Percentiles rank a stretch among this genome's conserved stretches.
Evolutionary conservation across 2,888 invertebrate genomes (phyloP).

Genomic region (Lasioglossum calceatum): DNA sequence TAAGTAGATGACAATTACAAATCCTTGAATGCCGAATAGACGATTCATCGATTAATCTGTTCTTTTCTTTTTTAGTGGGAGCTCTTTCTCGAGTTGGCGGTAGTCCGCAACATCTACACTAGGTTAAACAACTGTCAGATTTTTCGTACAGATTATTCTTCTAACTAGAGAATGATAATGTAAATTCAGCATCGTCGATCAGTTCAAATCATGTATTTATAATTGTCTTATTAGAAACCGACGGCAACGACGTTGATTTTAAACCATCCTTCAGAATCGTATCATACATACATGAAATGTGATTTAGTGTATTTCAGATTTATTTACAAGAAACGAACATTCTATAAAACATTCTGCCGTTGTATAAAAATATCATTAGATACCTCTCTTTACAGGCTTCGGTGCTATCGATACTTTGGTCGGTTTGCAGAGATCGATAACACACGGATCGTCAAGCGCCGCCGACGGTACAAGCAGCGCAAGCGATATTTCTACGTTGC

Average conservation of each 20-base stretch:
- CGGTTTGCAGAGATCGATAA: constrained; percentile 93
- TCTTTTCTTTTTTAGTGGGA: constrained; percentile 76
- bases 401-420: constrained; percentile 95
- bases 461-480: constrained; percentile 90
- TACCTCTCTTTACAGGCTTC: constrained; percentile 94
- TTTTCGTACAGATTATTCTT: constrained; percentile 23
- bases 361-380: constrained; percentile 83
- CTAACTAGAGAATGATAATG: neutral
- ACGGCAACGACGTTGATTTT: neutral
- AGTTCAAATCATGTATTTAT: constrained; percentile 41
- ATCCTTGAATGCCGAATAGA: neutral
- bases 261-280: constrained; percentile 23
- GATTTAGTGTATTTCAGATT: constrained; percentile 36
- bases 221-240: constrained; percentile 31
- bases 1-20: constrained; percentile 53
- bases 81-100: constrained; percentile 82
- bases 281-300: constrained; percentile 27
- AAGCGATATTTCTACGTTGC: constrained; percentile 94
- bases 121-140: neutral
- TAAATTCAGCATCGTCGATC: neutral
- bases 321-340: constrained; percentile 48
- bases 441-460: constrained; percentile 86
- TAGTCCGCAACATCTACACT: constrained; percentile 49
- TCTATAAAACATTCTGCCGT: constrained; percentile 34
- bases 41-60: neutral